These are phyloP conservation scores for Brachirus orientalis DNA, from an alignment of 2,113 vertebrate genomes.

Conservation along the genomic window DNA sequence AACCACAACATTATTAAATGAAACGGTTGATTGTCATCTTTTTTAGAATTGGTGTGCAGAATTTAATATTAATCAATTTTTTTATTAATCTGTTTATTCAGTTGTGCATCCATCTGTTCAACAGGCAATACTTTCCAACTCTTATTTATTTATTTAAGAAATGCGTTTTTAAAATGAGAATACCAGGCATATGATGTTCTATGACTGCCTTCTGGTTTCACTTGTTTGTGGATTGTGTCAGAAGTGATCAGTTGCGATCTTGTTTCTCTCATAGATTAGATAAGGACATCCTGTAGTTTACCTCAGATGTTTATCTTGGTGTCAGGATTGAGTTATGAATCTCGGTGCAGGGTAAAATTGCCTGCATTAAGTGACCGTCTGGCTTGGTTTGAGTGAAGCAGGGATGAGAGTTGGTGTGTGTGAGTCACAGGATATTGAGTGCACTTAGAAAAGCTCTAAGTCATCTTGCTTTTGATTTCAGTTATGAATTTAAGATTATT, in stretches of 20 bases:
- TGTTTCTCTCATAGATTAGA: constrained; percentile 55
- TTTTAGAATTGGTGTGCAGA: background rate
- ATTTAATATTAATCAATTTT: constrained; percentile 12
- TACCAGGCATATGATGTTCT: constrained; percentile 1
- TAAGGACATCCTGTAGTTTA: constrained; percentile 55
- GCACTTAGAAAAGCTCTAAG: background rate
- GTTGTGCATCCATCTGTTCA: constrained; percentile 1
- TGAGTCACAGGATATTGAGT: background rate
- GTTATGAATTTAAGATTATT: no score
- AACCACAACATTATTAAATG: constrained; percentile 19
- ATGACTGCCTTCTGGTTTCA: constrained; percentile 12
- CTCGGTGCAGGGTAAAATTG: constrained; percentile 53
- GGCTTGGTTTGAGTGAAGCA: constrained; percentile 49
- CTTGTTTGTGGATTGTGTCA: constrained; percentile 12
- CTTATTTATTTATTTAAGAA: no score
- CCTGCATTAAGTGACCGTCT: constrained; percentile 49
- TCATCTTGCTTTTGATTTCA: no score
- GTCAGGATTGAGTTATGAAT: constrained; percentile 53
- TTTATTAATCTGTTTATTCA: background rate
- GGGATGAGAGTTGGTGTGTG: constrained; percentile 14
- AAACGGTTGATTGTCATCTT: constrained; percentile 8
- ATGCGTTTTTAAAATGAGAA: no score
- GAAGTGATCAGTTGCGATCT: constrained; percentile 43
- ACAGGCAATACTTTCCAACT: background rate
- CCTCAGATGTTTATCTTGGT: constrained; percentile 67